A percentile compares a stretch with the other conserved stretches of the same genome.
Conservation (phyloP, 2,113 vertebrate species). For the Ictalurus furcatus region DNA sequence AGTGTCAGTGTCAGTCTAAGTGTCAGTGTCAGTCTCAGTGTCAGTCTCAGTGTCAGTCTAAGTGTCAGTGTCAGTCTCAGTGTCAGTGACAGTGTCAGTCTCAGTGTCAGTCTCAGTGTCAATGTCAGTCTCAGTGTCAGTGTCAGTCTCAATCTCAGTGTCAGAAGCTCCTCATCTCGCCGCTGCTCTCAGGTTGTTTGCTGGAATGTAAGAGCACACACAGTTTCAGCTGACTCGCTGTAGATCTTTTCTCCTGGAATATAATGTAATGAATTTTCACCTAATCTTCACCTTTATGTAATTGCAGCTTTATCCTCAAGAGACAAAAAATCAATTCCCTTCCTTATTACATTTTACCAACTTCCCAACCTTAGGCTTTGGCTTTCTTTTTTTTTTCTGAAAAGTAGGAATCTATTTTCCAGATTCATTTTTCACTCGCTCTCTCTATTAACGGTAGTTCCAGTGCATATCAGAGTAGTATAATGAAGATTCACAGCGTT, state of each 20-base stretch:
- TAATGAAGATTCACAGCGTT: constrained; percentile 84
- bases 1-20: no score
- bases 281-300: constrained; percentile 47
- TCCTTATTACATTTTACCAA: constrained; percentile 35
- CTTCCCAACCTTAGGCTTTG: constrained; percentile 44
- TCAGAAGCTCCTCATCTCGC: constrained; percentile 13
- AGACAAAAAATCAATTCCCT: constrained; percentile 42
- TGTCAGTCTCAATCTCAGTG: not conserved
- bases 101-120: no score
- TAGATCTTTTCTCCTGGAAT: constrained; percentile 38
- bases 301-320: constrained; percentile 42
- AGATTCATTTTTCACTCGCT: constrained; percentile 58
- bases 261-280: constrained; percentile 43
- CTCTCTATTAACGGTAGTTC: constrained; percentile 68
- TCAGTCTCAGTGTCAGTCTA: no score
- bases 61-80: no score
- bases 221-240: constrained; percentile 3
- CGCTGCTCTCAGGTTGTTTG: constrained; percentile 32
- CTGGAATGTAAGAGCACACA: constrained; percentile 21
- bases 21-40: no score
- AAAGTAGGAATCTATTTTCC: constrained; percentile 59
- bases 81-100: no score
- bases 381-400: constrained; percentile 23
- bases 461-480: constrained; percentile 74
- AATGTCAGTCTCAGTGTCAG: no score